phyloP scores from a whole-genome alignment of 2,797 vertebrate genomes.

The Ptychobarbus kaznakovi region DNA sequence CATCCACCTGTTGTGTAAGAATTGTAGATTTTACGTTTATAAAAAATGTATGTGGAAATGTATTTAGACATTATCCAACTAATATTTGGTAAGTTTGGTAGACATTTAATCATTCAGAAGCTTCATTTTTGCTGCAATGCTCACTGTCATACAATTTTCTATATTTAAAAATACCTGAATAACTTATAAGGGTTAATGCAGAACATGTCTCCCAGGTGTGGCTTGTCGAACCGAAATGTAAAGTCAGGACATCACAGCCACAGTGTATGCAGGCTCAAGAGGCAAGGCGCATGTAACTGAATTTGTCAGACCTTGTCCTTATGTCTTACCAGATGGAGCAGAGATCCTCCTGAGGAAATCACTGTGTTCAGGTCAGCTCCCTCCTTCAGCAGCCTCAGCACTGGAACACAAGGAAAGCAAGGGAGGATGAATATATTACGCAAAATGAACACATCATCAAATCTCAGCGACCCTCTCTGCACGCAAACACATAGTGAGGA shows the following conservation, averaged over 20 bases:
- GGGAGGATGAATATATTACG: slow-evolving; percentile 16
- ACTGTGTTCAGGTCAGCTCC: slow-evolving; percentile 82
- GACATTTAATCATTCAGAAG: no score
- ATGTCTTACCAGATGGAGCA: slow-evolving; percentile 92
- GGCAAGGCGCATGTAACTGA: slow-evolving; percentile 43
- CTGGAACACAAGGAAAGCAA: slow-evolving; percentile 74
- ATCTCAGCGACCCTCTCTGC: slow-evolving; percentile 23
- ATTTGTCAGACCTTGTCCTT: slow-evolving; percentile 44
- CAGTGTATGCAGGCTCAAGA: slow-evolving; percentile 24
- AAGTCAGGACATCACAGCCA: slow-evolving; percentile 14
- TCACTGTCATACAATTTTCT: neutral
- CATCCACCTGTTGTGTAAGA: no score
- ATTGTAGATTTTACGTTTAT: no score
- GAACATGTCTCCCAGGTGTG: neutral
- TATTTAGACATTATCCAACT: no score
- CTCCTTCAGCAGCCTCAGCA: slow-evolving; percentile 88
- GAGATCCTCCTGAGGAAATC: slow-evolving; percentile 86
- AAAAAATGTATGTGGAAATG: no score
- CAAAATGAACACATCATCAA: slow-evolving; percentile 15
- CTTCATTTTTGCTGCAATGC: no score
- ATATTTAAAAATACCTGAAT: neutral
- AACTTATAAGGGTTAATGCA: neutral
- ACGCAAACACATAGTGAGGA: neutral
- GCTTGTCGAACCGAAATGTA: neutral
- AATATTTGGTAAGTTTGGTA: no score